Evolutionary conservation across 2,797 vertebrate species (phyloP), one percentile per base, ranked within the genome.

Genomic region (Hemitrygon akajei): DNA sequence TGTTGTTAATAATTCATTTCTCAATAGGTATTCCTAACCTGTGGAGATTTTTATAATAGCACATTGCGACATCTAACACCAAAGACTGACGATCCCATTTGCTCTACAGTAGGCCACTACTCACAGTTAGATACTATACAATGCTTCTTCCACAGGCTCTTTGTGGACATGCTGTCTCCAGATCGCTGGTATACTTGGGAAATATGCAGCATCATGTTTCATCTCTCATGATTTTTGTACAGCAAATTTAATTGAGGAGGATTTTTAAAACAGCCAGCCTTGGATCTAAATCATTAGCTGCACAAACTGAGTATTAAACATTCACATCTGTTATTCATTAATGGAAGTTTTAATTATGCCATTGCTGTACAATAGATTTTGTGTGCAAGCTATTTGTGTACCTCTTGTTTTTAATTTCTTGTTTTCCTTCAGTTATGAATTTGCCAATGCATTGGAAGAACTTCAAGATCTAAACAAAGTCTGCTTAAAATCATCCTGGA

Each of bases 401-500:
- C 63, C 14, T 58, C 40, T n/a, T 47, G 47, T 47, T 47, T 75
- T 22, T 47, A 76, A 16, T 93, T 93, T 1, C 73, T 86, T 93
- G 22, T 76, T 93, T 37, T 93, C 11, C 73, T 93, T 76, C 91
- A 93, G 66, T 58, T 27, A 30, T 76, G 66, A 76, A 93, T 93
- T 58, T 76, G 22, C 27, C 30, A 76, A 6, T 75, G 27, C 25
- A 18, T 76, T 71, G 91, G 71, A 56, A 93, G 5, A 30, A 3
- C 10, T 76, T 93, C 69, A 75, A 25, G 91, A 93, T 93, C 56
- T 93, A 56, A 93, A 93, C 34, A 76, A 3, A 4, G 30, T 76
- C 16, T 30, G 89, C 0, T 95, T 95, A 37, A 95, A 30, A 69
- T 56, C 94, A 91, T 94, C 94, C 93, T 95, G 95, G 96, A 95